Evolutionary conservation across 2,797 vertebrate species (phyloP).

Genomic region (Merluccius polli): DNA sequence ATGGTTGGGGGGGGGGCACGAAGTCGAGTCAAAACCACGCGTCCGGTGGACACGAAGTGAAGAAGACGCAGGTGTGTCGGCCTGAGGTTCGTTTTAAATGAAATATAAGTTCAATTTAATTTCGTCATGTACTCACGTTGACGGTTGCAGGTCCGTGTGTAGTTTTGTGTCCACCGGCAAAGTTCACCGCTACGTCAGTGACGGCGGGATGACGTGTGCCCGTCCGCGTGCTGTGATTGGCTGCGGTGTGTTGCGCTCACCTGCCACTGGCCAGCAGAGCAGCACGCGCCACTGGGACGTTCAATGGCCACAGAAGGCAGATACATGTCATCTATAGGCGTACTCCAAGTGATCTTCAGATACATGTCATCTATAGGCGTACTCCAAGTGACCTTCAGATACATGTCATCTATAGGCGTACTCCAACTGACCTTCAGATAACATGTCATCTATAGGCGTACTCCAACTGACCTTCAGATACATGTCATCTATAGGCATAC

Average conservation of each 20-base stretch:
- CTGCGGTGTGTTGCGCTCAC: neutral
- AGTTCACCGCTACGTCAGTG: conserved; percentile 64
- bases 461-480: too few relatives aligned
- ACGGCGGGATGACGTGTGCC: conserved; percentile 39
- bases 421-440: too few relatives aligned
- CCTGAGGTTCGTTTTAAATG: neutral
- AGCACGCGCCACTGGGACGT: neutral
- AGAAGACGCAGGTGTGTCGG: neutral
- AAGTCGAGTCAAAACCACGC: neutral
- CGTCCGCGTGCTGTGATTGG: conserved; percentile 60
- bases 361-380: too few relatives aligned
- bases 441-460: too few relatives aligned
- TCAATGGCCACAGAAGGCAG: neutral
- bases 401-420: too few relatives aligned
- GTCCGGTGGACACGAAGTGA: neutral
- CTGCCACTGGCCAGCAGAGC: neutral
- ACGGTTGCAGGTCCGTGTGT: conserved; percentile 41
- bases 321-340: too few relatives aligned
- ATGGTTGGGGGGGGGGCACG: neutral
- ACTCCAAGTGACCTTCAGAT: too few relatives aligned
- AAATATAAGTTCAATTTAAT: neutral
- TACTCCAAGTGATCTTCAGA: too few relatives aligned
- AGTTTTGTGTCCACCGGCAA: conserved; percentile 58
- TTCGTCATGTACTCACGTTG: conserved; percentile 52
- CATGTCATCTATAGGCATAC: too few relatives aligned